Percentiles rank a stretch among this genome's conserved stretches.
Evolutionary conservation across 2,888 invertebrate species (phyloP).

Genomic region (Diloba caeruleocephala): DNA sequence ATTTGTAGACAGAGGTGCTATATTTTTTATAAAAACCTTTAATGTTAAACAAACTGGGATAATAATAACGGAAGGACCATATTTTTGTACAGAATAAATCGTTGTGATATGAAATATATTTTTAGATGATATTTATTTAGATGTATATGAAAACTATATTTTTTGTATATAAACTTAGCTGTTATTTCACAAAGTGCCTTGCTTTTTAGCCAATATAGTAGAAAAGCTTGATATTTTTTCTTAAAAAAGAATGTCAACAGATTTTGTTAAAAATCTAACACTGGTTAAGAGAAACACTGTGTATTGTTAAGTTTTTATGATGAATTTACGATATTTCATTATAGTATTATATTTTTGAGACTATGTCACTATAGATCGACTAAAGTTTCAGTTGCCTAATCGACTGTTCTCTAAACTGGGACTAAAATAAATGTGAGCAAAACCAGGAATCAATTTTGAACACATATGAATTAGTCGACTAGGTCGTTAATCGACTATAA

Average conservation of each 20-base stretch:
- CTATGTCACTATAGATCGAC: slow-evolving; percentile 22
- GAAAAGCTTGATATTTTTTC: slow-evolving; percentile 56
- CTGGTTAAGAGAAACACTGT: slow-evolving; percentile 75
- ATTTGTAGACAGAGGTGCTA: slow-evolving; percentile 65
- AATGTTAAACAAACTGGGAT: slow-evolving; percentile 57
- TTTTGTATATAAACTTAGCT: slow-evolving; percentile 65
- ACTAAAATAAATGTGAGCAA: slow-evolving; percentile 11
- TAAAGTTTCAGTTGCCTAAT: slow-evolving; percentile 18
- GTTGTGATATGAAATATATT: slow-evolving; percentile 83
- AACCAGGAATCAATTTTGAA: background rate
- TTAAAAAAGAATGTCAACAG: slow-evolving; percentile 53
- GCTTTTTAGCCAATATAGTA: slow-evolving; percentile 64
- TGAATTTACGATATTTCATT: slow-evolving; percentile 69
- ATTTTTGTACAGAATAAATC: slow-evolving; percentile 69
- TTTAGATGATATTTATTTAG: slow-evolving; percentile 78
- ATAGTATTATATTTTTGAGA: slow-evolving; percentile 47
- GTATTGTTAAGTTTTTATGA: slow-evolving; percentile 74
- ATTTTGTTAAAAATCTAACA: slow-evolving; percentile 69
- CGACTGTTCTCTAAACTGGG: slow-evolving; percentile 10
- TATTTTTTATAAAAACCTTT: slow-evolving; percentile 54
- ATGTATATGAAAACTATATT: slow-evolving; percentile 57
- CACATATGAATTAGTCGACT: slow-evolving; percentile 15
- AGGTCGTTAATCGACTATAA: slow-evolving; percentile 38
- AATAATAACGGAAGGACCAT: slow-evolving; percentile 70
- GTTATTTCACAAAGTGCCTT: slow-evolving; percentile 70